Base-by-base conservation (phyloP, 2,113 vertebrate genomes). In the Camelus dromedarius region DNA sequence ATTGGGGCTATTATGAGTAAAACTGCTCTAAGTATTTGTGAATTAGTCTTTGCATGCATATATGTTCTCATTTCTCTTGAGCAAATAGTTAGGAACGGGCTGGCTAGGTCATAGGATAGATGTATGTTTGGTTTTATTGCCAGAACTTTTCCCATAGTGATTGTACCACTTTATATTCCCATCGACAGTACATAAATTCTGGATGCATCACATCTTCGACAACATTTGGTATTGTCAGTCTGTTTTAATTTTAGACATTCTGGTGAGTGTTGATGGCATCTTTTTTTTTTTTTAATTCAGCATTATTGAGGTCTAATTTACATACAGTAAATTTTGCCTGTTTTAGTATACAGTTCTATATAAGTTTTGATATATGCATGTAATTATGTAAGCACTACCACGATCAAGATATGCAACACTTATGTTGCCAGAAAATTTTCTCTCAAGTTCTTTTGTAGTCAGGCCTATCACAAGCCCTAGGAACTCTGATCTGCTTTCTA, bases 171-270 rank as follows among this genome's bases (percentile, higher is more conserved):
- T 91, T 81, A 24, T 13, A 22, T 92, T 92, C 60, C 42, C 56
- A 54, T 89, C 64, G 67, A 4, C 22, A 56, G 0, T 73, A 10
- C 54, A 20, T 88, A 66, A 70, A 73, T 72, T 64, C 15, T 95
- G 32, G 28, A 67, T 54, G 18, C 1, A 50, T 50, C 48, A 28
- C 79, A 35, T 83, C 83, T 91, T 72, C 48, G 69, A 89, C 18
- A 6, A 52, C 67, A 30, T 84, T 64, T 56, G 72, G 6, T 96
- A 32, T 38, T 92, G 48, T 64, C 35, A 30, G 13, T 79, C 35
- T 82, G 72, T 60, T 81, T 89, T 89, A 50, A 83, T 82, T 96
- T 88, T 79, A 94, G 69, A 20, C 54, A 12, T 79, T 88, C n/a
- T 94, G 83, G 46, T 82, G 24, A 75, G 50, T 75, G 16, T 50